These are phyloP conservation scores for Arctocebus calabarensis DNA, from an alignment of 2,797 vertebrate genomes.

Conservation along the genomic window DNA sequence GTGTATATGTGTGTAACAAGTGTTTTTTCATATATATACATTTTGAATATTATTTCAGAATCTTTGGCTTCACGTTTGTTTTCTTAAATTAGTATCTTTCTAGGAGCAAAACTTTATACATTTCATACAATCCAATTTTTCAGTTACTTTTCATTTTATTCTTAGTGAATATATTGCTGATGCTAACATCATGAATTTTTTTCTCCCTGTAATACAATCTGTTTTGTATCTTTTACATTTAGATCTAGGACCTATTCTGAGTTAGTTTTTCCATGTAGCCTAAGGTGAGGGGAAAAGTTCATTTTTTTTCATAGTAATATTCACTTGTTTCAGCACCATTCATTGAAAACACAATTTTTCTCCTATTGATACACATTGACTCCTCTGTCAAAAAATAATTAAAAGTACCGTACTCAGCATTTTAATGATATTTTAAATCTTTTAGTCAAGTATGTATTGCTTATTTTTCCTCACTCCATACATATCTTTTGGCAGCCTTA, in stretches of 20 bases:
- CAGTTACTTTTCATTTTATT: not conserved
- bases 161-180: not conserved
- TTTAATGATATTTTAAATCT: not conserved
- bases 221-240: not conserved
- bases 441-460: not conserved
- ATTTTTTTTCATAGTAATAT: not conserved
- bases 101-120: not conserved
- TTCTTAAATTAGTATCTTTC: not conserved
- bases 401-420: not conserved
- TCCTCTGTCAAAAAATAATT: not conserved
- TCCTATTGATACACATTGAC: not conserved
- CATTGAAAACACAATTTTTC: not conserved
- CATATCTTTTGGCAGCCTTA: not conserved
- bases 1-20: not conserved
- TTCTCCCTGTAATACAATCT: not conserved
- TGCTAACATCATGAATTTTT: not conserved
- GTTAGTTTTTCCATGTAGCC: not conserved
- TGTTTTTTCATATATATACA: not conserved
- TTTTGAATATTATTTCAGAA: not conserved
- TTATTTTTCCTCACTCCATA: not conserved
- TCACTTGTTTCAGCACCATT: not conserved
- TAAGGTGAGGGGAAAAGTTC: not conserved
- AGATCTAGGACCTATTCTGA: not conserved
- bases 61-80: not conserved
- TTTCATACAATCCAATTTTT: not conserved